phyloP scores from a whole-genome alignment of 2,797 vertebrate species.

The Sitta carolinensis region DNA sequence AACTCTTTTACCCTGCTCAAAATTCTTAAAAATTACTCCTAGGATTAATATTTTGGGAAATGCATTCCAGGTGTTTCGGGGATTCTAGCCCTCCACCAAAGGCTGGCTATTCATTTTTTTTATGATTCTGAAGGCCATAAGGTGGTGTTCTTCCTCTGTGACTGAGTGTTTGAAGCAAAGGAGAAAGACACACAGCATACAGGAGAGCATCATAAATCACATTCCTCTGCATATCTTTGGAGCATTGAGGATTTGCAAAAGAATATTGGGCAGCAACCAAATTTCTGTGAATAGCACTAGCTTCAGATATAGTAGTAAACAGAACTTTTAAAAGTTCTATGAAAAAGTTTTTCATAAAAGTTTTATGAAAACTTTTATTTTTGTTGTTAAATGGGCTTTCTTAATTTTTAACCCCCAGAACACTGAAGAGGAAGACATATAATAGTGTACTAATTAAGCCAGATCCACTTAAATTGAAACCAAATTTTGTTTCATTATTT shows the following conservation, averaged over 20 bases:
- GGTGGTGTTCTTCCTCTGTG: background rate
- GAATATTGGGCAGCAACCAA: background rate
- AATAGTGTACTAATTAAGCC: background rate
- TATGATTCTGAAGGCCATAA: background rate
- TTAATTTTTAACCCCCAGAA: background rate
- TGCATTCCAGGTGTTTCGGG: background rate
- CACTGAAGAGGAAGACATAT: background rate
- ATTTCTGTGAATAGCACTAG: background rate
- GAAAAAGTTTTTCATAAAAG: background rate
- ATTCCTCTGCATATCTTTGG: background rate
- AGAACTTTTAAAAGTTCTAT: background rate
- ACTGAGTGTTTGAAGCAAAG: background rate
- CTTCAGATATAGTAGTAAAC: background rate
- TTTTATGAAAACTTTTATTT: background rate
- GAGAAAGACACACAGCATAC: background rate
- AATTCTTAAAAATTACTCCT: background rate
- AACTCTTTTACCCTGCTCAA: background rate
- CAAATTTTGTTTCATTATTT: background rate
- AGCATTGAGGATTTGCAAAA: background rate
- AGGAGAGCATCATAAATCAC: background rate
- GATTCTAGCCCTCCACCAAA: background rate
- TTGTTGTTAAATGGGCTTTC: background rate
- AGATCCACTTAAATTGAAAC: background rate
- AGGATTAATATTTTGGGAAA: background rate
- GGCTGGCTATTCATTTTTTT: background rate